Percentiles rank a stretch among this genome's conserved stretches.
These are phyloP conservation scores for Onychomys leucogaster DNA, from an alignment of 2,797 vertebrate species.

Conservation along the genomic window DNA sequence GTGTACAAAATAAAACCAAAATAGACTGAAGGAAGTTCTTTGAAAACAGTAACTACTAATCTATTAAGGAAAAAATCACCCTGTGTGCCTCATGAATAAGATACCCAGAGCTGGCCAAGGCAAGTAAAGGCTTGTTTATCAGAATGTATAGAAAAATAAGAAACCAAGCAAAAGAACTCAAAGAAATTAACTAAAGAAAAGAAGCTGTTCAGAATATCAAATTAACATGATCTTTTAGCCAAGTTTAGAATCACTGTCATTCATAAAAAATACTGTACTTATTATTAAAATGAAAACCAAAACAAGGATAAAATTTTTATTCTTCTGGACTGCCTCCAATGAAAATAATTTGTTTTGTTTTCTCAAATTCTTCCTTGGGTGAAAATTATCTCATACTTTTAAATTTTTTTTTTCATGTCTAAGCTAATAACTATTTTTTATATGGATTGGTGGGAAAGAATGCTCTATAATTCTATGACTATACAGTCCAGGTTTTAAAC, in stretches of 20 bases:
- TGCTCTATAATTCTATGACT: not conserved
- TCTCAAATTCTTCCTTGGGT: conserved; percentile 71
- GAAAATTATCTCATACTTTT: conserved; percentile 71
- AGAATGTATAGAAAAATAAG: conserved; percentile 48
- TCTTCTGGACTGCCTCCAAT: conserved; percentile 18
- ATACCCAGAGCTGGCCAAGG: conserved; percentile 28
- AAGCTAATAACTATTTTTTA: not conserved
- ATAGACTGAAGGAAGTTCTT: conserved; percentile 37
- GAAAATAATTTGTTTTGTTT: conserved; percentile 62
- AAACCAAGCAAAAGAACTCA: conserved; percentile 16
- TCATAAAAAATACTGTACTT: conserved; percentile 54
- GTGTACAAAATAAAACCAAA: conserved; percentile 29
- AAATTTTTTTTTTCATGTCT: conserved; percentile 36
- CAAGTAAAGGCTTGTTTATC: conserved; percentile 56
- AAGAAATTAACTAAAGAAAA: not conserved
- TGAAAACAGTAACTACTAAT: conserved; percentile 58
- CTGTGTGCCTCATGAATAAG: conserved; percentile 42
- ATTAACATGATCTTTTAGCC: conserved; percentile 47
- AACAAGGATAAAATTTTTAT: conserved; percentile 47
- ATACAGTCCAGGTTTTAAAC: not conserved
- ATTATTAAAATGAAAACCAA: conserved; percentile 73
- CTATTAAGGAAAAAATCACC: conserved; percentile 61
- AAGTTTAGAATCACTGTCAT: conserved; percentile 49
- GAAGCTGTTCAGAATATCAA: not conserved
- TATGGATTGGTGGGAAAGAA: not conserved